These are phyloP conservation scores for Rhagophthalmus giganteus DNA, from an alignment of 2,888 invertebrate genomes.

Conservation along the genomic window DNA sequence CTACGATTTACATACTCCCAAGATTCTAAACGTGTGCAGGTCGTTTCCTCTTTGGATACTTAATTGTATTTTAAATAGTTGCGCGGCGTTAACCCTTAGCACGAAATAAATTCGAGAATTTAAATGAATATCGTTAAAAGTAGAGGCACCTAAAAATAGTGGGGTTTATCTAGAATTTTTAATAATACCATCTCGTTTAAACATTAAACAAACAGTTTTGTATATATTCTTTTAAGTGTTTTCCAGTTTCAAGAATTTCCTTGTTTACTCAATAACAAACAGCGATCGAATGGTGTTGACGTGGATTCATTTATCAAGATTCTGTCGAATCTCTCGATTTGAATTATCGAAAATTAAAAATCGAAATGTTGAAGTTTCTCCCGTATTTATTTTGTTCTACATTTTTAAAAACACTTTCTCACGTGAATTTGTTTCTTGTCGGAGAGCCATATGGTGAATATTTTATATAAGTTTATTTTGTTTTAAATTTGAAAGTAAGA, in stretches of 20 bases:
- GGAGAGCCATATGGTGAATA: slow-evolving; percentile 31
- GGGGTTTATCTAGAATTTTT: neutral
- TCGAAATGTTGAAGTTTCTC: neutral
- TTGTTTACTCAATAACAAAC: slow-evolving; percentile 17
- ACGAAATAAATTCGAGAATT: neutral
- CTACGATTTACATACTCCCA: slow-evolving; percentile 27
- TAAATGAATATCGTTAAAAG: too few species aligned
- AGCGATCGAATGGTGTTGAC: slow-evolving; percentile 16
- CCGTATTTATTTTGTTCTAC: neutral
- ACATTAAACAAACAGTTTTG: slow-evolving; percentile 10
- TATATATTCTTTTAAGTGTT: slow-evolving; percentile 12
- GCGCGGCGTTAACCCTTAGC: neutral
- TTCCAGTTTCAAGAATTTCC: slow-evolving; percentile 9
- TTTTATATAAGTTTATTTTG: slow-evolving; percentile 31
- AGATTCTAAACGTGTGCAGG: slow-evolving; percentile 26
- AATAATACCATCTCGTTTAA: neutral
- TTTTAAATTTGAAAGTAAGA: slow-evolving; percentile 19
- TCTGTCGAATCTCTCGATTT: neutral
- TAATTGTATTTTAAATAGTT: slow-evolving; percentile 18
- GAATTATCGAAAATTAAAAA: neutral
- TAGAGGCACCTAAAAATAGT: neutral
- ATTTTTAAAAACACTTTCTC: neutral
- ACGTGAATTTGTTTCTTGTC: slow-evolving; percentile 10
- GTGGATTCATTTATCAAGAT: slow-evolving; percentile 3
- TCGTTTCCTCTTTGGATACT: slow-evolving; percentile 27